phyloP scores from a whole-genome alignment of 2,888 invertebrate genomes.

The Drosophila paramelanica region DNA sequence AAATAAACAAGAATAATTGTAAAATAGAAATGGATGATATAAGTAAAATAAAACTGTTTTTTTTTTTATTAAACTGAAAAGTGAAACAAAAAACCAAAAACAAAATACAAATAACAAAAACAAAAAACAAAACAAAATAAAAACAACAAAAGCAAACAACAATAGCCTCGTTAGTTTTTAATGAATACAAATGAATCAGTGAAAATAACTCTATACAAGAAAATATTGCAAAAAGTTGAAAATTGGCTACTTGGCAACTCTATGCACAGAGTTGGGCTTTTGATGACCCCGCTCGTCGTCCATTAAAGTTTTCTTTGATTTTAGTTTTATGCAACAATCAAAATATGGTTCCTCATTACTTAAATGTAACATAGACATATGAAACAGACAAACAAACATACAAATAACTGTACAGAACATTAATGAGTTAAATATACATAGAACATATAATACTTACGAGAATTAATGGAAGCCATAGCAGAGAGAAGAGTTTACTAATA shows the following conservation, averaged over 20 bases:
- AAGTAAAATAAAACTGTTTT: slow-evolving; percentile 32
- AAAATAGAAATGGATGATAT: slow-evolving; percentile 43
- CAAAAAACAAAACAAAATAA: slow-evolving; percentile 54
- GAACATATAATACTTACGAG: slow-evolving; percentile 20
- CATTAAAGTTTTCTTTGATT: slow-evolving; percentile 6
- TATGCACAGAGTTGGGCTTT: slow-evolving; percentile 1
- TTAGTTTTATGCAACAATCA: slow-evolving; percentile 57
- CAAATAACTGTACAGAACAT: slow-evolving; percentile 46
- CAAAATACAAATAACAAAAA: slow-evolving; percentile 21
- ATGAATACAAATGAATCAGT: slow-evolving; percentile 56
- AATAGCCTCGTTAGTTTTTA: slow-evolving; percentile 79
- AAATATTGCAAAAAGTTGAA: slow-evolving; percentile 68
- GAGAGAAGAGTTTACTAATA: slow-evolving; percentile 32
- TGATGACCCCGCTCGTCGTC: slow-evolving; percentile 4
- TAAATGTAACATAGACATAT: slow-evolving; percentile 43
- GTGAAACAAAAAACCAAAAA: slow-evolving; percentile 23
- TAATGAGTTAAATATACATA: slow-evolving; percentile 47
- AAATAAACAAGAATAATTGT: slow-evolving; percentile 31
- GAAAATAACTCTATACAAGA: slow-evolving; percentile 53
- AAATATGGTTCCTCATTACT: slow-evolving; percentile 70
- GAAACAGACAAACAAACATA: slow-evolving; percentile 27
- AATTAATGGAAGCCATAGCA: slow-evolving; percentile 25
- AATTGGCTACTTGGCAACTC: slow-evolving; percentile 27
- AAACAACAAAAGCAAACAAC: slow-evolving; percentile 48
- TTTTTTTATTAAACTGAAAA: slow-evolving; percentile 52